These are phyloP conservation scores for Caranx melampygus DNA, from an alignment of 2,113 vertebrate species.

Conservation along the genomic window DNA sequence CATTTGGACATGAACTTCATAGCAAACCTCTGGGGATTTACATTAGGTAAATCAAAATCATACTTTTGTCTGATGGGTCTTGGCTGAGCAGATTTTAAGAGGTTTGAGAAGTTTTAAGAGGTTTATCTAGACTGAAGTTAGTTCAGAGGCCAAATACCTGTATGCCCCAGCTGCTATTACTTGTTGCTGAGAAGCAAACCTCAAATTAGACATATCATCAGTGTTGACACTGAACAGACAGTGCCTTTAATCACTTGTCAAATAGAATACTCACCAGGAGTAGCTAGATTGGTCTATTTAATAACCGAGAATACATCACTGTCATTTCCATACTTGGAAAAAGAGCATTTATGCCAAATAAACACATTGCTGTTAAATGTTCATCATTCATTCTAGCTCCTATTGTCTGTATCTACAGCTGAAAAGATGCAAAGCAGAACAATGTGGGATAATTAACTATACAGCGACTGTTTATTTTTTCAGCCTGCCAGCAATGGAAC, in stretches of 20 bases:
- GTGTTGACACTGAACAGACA: conserved; percentile 6
- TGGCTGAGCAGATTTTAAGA: conserved; percentile 24
- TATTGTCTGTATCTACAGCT: not conserved
- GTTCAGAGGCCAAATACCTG: conserved; percentile 15
- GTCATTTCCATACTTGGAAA: not conserved
- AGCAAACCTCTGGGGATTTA: conserved; percentile 18
- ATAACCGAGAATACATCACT: not conserved
- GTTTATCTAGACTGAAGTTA: conserved; percentile 44
- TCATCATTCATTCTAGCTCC: not conserved
- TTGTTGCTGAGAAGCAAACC: conserved; percentile 16
- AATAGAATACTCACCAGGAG: conserved; percentile 3
- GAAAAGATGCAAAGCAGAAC: not conserved
- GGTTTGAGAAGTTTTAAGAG: conserved; percentile 10
- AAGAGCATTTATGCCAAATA: not conserved
- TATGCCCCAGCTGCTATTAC: not conserved
- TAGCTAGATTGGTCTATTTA: not conserved
- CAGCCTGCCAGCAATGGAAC: conserved; percentile 3
- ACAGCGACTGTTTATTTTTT: conserved; percentile 5
- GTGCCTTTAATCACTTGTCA: conserved; percentile 23
- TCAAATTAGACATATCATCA: conserved; percentile 40
- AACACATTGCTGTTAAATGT: not conserved
- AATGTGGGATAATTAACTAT: not conserved
- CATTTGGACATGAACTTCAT: conserved; percentile 31
- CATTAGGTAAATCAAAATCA: conserved; percentile 50
- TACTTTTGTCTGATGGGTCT: conserved; percentile 31